These are phyloP conservation scores for Microplitis demolitor DNA, from an alignment of 1,140 invertebrate species.

Conservation along the genomic window DNA sequence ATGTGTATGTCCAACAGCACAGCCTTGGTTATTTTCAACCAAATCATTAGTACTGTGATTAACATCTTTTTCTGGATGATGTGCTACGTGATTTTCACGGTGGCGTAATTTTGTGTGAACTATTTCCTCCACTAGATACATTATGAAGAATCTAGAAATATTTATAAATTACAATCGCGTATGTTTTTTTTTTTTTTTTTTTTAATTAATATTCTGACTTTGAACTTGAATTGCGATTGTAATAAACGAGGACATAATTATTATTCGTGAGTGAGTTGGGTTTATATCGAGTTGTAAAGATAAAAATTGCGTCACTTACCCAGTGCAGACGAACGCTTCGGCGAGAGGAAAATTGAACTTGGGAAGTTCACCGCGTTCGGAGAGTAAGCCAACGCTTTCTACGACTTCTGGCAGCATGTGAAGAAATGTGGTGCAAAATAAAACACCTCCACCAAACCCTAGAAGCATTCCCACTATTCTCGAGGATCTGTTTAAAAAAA, in stretches of 20 bases:
- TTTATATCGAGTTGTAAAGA: background rate
- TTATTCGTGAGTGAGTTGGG: too few relatives aligned
- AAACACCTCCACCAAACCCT: slow-evolving; percentile 88
- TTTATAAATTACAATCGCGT: background rate
- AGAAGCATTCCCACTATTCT: slow-evolving; percentile 67
- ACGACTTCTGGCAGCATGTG: slow-evolving; percentile 89
- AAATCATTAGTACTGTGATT: slow-evolving; percentile 49
- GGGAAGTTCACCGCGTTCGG: slow-evolving; percentile 57
- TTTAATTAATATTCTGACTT: background rate
- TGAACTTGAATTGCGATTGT: too few relatives aligned
- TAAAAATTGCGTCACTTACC: slow-evolving; percentile 38
- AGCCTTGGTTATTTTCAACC: slow-evolving; percentile 43
- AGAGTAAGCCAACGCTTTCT: slow-evolving; percentile 68
- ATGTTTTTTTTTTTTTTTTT: background rate
- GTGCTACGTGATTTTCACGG: slow-evolving; percentile 44
- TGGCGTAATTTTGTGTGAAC: slow-evolving; percentile 71
- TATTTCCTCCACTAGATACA: slow-evolving; percentile 83
- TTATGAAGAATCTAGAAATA: slow-evolving; percentile 75
- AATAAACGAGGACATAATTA: too few relatives aligned
- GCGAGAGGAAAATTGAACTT: slow-evolving; percentile 70
- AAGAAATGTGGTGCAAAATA: slow-evolving; percentile 87
- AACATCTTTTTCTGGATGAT: slow-evolving; percentile 32
- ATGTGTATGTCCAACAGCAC: slow-evolving; percentile 11
- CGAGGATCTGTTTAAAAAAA: slow-evolving; percentile 48
- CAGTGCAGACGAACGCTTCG: slow-evolving; percentile 72